These are phyloP conservation scores for Eumerus sabulonum DNA, from an alignment of 2,888 invertebrate genomes.

Conservation along the genomic window DNA sequence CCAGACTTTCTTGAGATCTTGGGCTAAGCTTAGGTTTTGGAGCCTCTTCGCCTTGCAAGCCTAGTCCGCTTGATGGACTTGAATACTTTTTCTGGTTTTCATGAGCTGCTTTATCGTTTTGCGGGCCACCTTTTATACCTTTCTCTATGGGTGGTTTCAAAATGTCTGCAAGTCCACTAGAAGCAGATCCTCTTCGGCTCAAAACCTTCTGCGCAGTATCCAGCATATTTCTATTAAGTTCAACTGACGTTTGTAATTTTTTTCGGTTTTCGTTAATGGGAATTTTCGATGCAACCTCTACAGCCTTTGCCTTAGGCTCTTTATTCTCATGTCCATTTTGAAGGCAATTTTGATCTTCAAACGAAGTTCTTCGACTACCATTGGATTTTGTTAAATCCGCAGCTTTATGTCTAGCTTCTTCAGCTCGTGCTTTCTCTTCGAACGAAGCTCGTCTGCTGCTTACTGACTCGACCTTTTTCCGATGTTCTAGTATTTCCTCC, in stretches of 20 bases:
- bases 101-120: conserved; percentile 10
- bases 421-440: conserved; percentile 57
- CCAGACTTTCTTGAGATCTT: not conserved
- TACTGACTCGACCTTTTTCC: conserved; percentile 51
- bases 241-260: not conserved
- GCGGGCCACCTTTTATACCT: conserved; percentile 32
- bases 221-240: conserved; percentile 14
- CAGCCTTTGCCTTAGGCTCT: not conserved
- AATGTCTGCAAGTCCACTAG: conserved; percentile 49
- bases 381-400: conserved; percentile 1
- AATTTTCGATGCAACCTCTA: conserved; percentile 13
- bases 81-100: not conserved
- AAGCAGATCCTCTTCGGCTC: conserved; percentile 35
- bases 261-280: conserved; percentile 22
- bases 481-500: conserved; percentile 54
- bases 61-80: not conserved
- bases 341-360: not conserved
- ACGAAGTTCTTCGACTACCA: conserved; percentile 7
- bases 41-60: conserved; percentile 7
- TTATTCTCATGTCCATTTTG: conserved; percentile 23
- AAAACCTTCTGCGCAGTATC: conserved; percentile 45
- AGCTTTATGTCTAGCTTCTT: conserved; percentile 28
- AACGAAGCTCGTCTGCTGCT: conserved; percentile 52
- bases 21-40: conserved; percentile 5
- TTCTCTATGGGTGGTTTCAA: conserved; percentile 48